These are phyloP conservation scores for Scomberomorus guttatus DNA, from an alignment of 2,797 vertebrate species.

Conservation along the genomic window DNA sequence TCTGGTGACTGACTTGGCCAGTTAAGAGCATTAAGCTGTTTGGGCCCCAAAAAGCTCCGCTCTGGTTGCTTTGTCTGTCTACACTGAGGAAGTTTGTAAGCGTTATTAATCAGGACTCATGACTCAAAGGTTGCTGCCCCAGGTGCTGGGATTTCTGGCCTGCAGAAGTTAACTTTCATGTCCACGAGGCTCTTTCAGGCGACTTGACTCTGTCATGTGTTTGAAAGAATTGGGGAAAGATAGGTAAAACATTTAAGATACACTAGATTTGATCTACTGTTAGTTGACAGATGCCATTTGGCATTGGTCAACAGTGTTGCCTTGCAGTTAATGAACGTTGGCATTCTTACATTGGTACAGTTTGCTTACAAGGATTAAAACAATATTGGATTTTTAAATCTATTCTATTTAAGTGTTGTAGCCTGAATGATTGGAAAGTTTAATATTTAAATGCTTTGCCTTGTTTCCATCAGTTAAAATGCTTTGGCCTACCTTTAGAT, in stretches of 20 bases:
- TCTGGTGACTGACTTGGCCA: conserved; percentile 7
- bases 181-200: background rate
- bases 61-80: background rate
- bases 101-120: conserved; percentile 5
- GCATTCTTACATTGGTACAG: background rate
- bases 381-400: background rate
- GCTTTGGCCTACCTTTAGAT: background rate
- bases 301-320: background rate
- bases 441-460: background rate
- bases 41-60: background rate
- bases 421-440: background rate
- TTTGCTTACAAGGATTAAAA: background rate
- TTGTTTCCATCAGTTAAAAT: background rate
- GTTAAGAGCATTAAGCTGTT: background rate
- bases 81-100: conserved; percentile 7
- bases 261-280: background rate
- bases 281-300: background rate
- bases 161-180: no score
- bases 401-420: background rate
- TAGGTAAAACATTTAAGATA: background rate
- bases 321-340: background rate
- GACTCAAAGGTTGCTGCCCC: background rate
- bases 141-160: background rate
- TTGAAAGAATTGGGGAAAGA: background rate
- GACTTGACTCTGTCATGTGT: background rate